Percentiles rank a stretch among this genome's conserved stretches.
These are phyloP conservation scores for Laspeyria flexula DNA, from an alignment of 2,888 invertebrate genomes.

Conservation along the genomic window DNA sequence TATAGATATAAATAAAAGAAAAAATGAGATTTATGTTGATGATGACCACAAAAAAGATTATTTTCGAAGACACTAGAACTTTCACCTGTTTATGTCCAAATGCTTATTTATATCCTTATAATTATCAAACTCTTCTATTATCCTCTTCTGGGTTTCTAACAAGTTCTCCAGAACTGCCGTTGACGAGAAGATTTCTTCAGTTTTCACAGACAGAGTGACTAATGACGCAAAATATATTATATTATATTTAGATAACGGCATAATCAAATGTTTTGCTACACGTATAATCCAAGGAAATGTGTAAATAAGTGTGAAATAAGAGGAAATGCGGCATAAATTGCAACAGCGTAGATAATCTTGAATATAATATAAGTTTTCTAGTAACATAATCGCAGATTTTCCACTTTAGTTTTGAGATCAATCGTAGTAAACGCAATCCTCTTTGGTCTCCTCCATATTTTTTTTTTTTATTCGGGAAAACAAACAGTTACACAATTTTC, in stretches of 20 bases:
- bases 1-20: no score
- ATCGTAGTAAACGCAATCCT: no score
- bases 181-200: not conserved
- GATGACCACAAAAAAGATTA: no score
- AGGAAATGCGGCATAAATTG: no score
- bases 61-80: not conserved
- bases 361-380: no score
- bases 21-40: no score
- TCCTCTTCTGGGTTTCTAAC: not conserved
- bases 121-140: not conserved
- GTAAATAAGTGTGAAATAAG: not conserved
- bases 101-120: not conserved
- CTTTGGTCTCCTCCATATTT: no score
- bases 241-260: not conserved
- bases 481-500: no score
- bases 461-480: no score
- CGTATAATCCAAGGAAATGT: not conserved
- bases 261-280: not conserved
- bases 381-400: no score
- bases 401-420: no score
- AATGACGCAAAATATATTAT: not conserved
- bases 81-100: not conserved
- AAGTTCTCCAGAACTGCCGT: not conserved
- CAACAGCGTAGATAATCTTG: no score
- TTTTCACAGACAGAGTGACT: not conserved